Evolutionary conservation across 2,113 vertebrate genomes (phyloP), one percentile per base, ranked within the genome.

Genomic region (Syngnathoides biaculeatus): DNA sequence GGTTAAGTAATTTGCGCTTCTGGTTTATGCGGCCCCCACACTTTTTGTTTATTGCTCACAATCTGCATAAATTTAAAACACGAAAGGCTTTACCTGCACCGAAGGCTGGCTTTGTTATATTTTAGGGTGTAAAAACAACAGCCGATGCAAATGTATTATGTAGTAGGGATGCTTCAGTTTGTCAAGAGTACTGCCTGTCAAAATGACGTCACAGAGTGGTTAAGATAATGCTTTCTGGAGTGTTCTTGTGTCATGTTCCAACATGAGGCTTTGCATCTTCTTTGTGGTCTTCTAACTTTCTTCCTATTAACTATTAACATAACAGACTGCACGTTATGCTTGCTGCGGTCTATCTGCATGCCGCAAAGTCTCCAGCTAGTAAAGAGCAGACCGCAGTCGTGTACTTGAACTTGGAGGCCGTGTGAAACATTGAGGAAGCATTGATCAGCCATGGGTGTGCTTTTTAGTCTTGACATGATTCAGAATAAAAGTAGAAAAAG

Each of bases 1-100:
- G 63, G 69, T 73, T 57, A 30, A 47, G 63, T 62, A 79, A 73
- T 74, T 45, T 71, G 64, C 68, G 27, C 61, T 38, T 38, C 35
- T 65, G 50, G 65, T 75, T 79, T 73, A 73, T 79, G 79, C 75
- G 73, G 74, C 76, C 65, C 17, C 2, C 71, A 59, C 71, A 70
- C 47, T 72, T 59, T 62, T 77, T 12, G 71, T 79, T 70, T 68
- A 80, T 60, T 66, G 69, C 3, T n/a, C 20, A 66, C 17, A 73
- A 74, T 24, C 35, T 65, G 65, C 30, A 24, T 53, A 64, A 52
- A 72, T 78, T 48, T 65, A 47, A 69, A 39, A 8, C 0, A 50
- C 45, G 24, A 12, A 64, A 17, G 22, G 3, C 12, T 45, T 63
- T 39, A 24, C 48, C 45, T 65, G 58, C 40, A 58, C 64, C 5